phyloP scores from a whole-genome alignment of 1,140 invertebrate genomes.

The Aphelenchoides fujianensis region DNA sequence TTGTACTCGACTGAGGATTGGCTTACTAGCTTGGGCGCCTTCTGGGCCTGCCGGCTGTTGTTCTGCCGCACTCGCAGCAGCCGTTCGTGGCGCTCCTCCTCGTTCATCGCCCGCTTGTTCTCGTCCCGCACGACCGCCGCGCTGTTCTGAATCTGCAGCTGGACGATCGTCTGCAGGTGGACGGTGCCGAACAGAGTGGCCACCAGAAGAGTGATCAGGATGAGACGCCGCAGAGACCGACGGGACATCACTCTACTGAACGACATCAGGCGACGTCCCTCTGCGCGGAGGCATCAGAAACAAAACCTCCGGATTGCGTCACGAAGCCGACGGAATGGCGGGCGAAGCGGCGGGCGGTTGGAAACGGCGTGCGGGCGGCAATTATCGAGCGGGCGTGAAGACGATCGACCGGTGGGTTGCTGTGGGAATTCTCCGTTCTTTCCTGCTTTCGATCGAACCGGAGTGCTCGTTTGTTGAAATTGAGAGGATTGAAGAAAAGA shows the following conservation, averaged over 20 bases:
- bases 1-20: neutral
- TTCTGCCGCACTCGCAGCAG: neutral
- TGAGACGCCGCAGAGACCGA: neutral
- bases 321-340: no score
- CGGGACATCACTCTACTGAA: no score
- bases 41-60: neutral
- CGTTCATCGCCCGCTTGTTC: neutral
- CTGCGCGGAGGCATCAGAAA: no score
- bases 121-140: neutral
- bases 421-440: no score
- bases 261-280: no score
- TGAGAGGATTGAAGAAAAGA: no score
- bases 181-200: neutral
- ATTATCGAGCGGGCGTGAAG: no score
- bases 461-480: no score
- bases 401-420: no score
- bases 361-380: no score
- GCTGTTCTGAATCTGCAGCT: neutral
- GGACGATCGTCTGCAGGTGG: neutral
- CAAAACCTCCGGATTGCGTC: neutral
- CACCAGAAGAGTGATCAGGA: neutral
- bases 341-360: no score
- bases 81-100: neutral
- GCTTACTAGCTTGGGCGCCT: neutral
- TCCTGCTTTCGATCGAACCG: no score